Evolutionary conservation across 2,888 invertebrate species (phyloP).

Genomic region (Dasypolia templi): DNA sequence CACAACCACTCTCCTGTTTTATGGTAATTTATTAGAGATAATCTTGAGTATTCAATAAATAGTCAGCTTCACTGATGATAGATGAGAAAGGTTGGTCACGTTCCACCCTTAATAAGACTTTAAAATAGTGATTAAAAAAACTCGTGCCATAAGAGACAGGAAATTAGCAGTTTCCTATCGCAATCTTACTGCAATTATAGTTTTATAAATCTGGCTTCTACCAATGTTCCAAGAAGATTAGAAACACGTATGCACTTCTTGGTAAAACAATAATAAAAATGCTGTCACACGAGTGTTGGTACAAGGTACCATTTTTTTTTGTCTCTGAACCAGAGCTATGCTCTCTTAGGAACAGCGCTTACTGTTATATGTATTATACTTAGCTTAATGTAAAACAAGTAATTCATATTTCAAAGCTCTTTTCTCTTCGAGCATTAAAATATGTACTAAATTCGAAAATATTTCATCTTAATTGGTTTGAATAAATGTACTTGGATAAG

Average conservation of each 20-base stretch:
- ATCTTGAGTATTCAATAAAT: conserved; percentile 1
- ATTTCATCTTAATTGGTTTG: not conserved
- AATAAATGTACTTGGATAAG: conserved; percentile 1
- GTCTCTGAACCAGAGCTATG: not conserved
- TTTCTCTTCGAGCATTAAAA: not conserved
- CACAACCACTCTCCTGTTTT: not conserved
- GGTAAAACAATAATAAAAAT: not conserved
- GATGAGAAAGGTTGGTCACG: not conserved
- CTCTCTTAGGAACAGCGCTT: not conserved
- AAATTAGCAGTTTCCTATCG: conserved; percentile 1
- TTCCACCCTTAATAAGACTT: not conserved
- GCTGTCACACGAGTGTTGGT: not conserved
- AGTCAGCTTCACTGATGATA: conserved; percentile 1
- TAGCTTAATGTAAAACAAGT: not conserved
- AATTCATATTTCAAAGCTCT: not conserved
- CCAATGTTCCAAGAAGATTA: not conserved
- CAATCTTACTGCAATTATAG: not conserved
- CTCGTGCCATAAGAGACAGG: not conserved
- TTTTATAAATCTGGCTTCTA: not conserved
- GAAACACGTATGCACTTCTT: not conserved
- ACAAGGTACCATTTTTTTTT: not conserved
- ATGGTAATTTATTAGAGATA: conserved; percentile 5
- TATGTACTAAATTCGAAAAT: not conserved
- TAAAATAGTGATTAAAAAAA: not conserved
- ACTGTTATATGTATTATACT: not conserved